Conservation (phyloP, 2,888 invertebrate genomes). For the Dione juno region DNA sequence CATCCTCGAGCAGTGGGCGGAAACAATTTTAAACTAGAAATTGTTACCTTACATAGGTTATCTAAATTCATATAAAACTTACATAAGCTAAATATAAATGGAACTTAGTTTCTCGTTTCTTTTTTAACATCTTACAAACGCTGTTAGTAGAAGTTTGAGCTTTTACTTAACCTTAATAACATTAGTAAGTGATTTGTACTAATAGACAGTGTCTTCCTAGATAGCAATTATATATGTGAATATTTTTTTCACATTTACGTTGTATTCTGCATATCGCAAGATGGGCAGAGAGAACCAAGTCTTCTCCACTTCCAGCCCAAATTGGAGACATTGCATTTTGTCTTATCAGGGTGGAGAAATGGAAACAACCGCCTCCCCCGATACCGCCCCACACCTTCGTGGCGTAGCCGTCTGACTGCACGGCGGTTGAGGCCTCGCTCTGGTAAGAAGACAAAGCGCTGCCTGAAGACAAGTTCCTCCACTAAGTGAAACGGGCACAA, state of each 20-base stretch:
- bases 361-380: no score
- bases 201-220: background rate
- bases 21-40: constrained; percentile 19
- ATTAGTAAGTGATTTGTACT: constrained; percentile 6
- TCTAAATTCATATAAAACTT: background rate
- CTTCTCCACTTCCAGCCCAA: background rate
- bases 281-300: background rate
- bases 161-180: background rate
- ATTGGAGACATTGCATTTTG: no score
- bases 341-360: background rate
- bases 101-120: background rate
- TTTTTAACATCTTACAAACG: constrained; percentile 6
- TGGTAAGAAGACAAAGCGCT: no score
- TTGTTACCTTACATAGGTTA: background rate
- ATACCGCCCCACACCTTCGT: no score
- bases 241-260: background rate
- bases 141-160: constrained; percentile 14
- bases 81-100: constrained; percentile 5
- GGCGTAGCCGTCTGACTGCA: no score
- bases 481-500: no score
- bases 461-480: no score
- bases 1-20: background rate
- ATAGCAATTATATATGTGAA: background rate
- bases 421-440: no score
- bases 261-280: background rate